Conservation (phyloP, 2,113 vertebrate genomes). For the Dryoscopus gambensis region DNA sequence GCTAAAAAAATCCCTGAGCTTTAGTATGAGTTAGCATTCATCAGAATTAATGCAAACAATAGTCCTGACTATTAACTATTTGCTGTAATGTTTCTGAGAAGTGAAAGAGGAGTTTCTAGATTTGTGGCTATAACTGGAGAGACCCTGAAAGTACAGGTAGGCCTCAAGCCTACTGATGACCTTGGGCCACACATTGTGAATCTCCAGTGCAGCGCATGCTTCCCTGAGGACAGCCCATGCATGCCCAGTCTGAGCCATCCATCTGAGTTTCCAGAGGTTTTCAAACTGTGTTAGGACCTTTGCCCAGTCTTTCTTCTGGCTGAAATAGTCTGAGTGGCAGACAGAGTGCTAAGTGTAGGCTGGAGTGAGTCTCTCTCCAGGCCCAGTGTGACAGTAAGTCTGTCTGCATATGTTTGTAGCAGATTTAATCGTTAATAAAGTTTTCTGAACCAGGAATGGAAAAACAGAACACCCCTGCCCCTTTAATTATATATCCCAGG, state of each 20-base stretch:
- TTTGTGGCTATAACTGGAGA: background rate
- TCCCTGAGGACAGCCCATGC: background rate
- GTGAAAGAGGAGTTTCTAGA: background rate
- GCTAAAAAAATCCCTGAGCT: background rate
- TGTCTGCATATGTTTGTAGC: background rate
- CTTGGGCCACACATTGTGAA: background rate
- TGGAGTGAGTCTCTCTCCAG: background rate
- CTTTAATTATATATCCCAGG: background rate
- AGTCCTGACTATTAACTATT: background rate
- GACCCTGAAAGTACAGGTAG: background rate
- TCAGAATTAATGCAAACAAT: background rate
- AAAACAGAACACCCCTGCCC: background rate
- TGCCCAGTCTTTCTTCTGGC: background rate
- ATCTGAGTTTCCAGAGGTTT: background rate
- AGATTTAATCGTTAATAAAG: background rate
- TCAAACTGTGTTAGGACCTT: background rate
- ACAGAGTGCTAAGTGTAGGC: background rate
- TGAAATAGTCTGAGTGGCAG: background rate
- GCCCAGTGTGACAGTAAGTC: background rate
- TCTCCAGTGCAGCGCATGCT: fast-evolving
- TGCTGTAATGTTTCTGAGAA: background rate
- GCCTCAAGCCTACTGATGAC: background rate
- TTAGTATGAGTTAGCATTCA: background rate
- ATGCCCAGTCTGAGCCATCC: background rate
- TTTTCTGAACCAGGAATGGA: background rate